Evolutionary conservation across 1,140 invertebrate genomes (phyloP), one percentile per base, ranked within the genome.

Genomic region (Drosophila bocqueti): DNA sequence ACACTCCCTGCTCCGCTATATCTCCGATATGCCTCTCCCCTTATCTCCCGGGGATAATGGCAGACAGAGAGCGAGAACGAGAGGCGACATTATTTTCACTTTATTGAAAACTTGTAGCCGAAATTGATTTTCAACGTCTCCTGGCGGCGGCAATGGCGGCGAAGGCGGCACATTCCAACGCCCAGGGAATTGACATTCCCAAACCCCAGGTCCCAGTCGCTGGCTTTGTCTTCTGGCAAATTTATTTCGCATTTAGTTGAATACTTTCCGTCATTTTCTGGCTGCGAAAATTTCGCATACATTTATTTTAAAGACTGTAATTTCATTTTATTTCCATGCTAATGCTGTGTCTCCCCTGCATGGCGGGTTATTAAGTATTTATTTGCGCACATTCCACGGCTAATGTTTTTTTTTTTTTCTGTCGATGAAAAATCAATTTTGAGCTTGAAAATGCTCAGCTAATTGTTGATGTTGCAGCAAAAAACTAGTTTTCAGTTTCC

Each of bases 221-320:
- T n/a, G 26, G 26, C 50, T 84, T 83, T 83, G 81, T 83, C 75
- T 89, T 89, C 78, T 74, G 76, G 59, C 81, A 90, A 89, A 89
- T 89, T 89, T 89, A 89, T 89, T 89, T 89, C 84, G 74, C 84
- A 89, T 90, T 89, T 89, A 90, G 77, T 81, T 90, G 84, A 90
- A 87, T 87, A 84, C 84, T 87, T 90, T 89, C 80, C 83, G 73
- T 76, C 83, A 80, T 81, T 87, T 72, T 71, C 66, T 57, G 83
- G 65, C 72, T 68, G 74, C 60, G 65, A 79, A 69, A 79, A 89
- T 89, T 89, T 80, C 72, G 83, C 85, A 87, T 85, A 90, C 84
- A 89, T 90, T 89, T 89, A 89, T 81, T 89, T 89, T 89, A 89
- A 90, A 90, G 84, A 90, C 85, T 89, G 84, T 89, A 90, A 87